Percentiles rank a stretch among this genome's conserved stretches.
Evolutionary conservation across 37 sponge, comb jelly and placozoan genomes (phyloP).

Genomic region (Petrosia ficiformis): DNA sequence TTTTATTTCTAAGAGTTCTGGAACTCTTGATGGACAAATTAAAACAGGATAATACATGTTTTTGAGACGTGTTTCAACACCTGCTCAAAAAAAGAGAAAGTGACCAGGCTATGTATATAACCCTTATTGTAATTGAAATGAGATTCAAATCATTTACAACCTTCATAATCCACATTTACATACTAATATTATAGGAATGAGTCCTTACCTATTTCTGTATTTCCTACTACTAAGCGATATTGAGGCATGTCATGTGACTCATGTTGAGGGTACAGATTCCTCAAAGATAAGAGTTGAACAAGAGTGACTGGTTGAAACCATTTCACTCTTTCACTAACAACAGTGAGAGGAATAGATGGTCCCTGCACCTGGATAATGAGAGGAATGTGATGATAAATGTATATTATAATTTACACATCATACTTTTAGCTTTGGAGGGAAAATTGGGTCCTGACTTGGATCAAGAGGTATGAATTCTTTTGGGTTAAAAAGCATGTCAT

Average conservation of each 20-base stretch:
- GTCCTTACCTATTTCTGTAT: slow-evolving; percentile 71
- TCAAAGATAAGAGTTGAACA: slow-evolving; percentile 62
- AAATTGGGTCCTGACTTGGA: slow-evolving; percentile 82
- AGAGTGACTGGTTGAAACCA: slow-evolving; percentile 76
- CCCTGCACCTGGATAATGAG: slow-evolving; percentile 12
- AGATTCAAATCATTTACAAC: too few species aligned
- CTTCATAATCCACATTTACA: too few species aligned
- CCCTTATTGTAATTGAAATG: neutral
- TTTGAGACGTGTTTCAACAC: slow-evolving; percentile 75
- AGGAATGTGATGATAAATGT: neutral
- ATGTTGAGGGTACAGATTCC: slow-evolving; percentile 49
- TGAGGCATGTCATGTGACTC: slow-evolving; percentile 15
- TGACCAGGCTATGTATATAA: neutral
- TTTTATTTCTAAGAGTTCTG: slow-evolving; percentile 62
- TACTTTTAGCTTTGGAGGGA: slow-evolving; percentile 84
- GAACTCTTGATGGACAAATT: slow-evolving; percentile 49
- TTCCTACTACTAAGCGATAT: slow-evolving; percentile 64
- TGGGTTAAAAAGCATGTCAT: slow-evolving; percentile 51
- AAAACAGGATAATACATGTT: slow-evolving; percentile 58
- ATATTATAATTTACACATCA: neutral
- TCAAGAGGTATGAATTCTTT: slow-evolving; percentile 66
- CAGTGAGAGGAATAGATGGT: slow-evolving; percentile 25
- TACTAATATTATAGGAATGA: too few species aligned
- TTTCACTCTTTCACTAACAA: slow-evolving; percentile 39
- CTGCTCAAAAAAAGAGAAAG: slow-evolving; percentile 16